These are phyloP conservation scores for Neodiprion virginianus DNA, from an alignment of 1,140 invertebrate genomes.

Conservation along the genomic window DNA sequence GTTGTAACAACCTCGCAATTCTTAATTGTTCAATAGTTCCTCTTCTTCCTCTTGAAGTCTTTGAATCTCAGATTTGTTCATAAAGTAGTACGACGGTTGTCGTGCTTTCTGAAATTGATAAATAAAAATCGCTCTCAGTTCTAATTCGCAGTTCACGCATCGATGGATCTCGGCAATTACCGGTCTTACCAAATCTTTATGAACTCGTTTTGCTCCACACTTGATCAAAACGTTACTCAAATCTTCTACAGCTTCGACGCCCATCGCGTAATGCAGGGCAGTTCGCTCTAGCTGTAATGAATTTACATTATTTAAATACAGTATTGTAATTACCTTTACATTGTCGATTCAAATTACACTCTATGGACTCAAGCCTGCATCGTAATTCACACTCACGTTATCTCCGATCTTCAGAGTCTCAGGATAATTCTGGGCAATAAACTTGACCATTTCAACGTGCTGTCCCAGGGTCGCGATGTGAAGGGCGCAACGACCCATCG, in stretches of 20 bases:
- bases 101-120: conserved; percentile 72
- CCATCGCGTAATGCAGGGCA: conserved; percentile 89
- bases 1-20: no score
- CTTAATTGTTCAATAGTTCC: conserved; percentile 36
- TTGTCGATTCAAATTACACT: background rate
- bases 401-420: conserved; percentile 79
- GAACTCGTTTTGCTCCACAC: conserved; percentile 79
- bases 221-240: conserved; percentile 81
- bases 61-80: conserved; percentile 88
- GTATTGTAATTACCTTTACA: background rate
- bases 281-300: conserved; percentile 80
- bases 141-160: conserved; percentile 15
- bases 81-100: conserved; percentile 90
- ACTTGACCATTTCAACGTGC: conserved; percentile 77
- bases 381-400: conserved; percentile 72
- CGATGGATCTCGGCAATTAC: conserved; percentile 11
- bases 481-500: conserved; percentile 72
- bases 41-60: conserved; percentile 84
- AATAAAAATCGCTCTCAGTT: conserved; percentile 15
- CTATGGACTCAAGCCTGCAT: conserved; percentile 1
- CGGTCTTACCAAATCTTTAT: conserved; percentile 77
- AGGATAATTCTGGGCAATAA: conserved; percentile 75
- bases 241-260: conserved; percentile 80
- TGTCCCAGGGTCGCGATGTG: conserved; percentile 85
- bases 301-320: conserved; percentile 5